These are phyloP conservation scores for Decapterus maruadsi DNA, from an alignment of 2,797 vertebrate genomes.

Conservation along the genomic window DNA sequence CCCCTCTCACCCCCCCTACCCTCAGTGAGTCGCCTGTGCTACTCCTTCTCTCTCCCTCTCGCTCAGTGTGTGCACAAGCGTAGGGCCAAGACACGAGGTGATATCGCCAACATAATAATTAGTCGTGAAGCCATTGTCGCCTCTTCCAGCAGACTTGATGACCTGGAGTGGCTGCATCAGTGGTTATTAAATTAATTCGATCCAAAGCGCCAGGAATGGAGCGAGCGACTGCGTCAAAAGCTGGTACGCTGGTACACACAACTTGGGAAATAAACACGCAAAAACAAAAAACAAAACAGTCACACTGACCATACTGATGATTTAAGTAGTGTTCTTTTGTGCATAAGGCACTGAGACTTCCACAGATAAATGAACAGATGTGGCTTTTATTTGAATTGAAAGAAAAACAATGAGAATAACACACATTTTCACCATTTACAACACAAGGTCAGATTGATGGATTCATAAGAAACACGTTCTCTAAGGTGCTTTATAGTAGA, in stretches of 20 bases:
- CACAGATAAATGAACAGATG: background rate
- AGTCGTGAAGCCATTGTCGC: slow-evolving; percentile 27
- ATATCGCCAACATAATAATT: slow-evolving; percentile 58
- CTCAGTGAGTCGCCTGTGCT: background rate
- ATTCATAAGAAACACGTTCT: background rate
- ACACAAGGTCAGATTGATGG: background rate
- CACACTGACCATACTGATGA: background rate
- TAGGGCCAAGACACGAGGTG: slow-evolving; percentile 27
- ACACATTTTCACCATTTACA: background rate
- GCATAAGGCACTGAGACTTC: background rate
- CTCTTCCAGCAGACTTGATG: slow-evolving; percentile 48
- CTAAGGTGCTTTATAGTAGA: background rate
- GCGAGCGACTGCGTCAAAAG: background rate
- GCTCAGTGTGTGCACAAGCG: slow-evolving; percentile 22
- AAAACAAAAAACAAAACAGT: too few relatives aligned
- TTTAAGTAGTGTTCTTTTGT: background rate
- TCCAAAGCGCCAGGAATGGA: slow-evolving; percentile 31
- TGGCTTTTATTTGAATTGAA: background rate
- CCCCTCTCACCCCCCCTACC: too few relatives aligned
- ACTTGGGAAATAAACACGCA: slow-evolving; percentile 4
- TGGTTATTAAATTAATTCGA: slow-evolving; percentile 47
- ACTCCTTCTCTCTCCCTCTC: background rate
- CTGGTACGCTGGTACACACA: background rate
- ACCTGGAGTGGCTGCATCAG: slow-evolving; percentile 31
- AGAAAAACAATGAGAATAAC: background rate